phyloP scores from a whole-genome alignment of 2,888 invertebrate genomes.

The Electrophaes corylata region DNA sequence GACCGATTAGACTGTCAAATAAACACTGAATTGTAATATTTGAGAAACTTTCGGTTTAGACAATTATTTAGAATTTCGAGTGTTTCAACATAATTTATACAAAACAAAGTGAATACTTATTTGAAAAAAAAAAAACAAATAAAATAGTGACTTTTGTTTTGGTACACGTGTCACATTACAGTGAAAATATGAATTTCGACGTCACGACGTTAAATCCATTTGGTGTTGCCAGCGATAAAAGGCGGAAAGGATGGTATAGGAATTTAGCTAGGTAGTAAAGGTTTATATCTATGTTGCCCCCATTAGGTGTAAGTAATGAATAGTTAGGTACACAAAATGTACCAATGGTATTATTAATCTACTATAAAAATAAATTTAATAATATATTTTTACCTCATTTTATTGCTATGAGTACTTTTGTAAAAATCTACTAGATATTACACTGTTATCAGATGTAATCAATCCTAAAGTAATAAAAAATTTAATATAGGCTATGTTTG shows the following conservation, averaged over 20 bases:
- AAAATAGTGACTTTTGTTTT: background rate
- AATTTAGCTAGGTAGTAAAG: no score
- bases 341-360: no score
- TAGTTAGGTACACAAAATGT: no score
- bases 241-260: background rate
- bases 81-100: no score
- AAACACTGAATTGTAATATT: slow-evolving; percentile 6
- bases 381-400: no score
- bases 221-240: background rate
- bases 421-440: slow-evolving; percentile 6
- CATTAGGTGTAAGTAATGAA: no score
- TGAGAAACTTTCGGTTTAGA: background rate
- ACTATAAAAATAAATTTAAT: no score
- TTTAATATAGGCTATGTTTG: slow-evolving; percentile 76
- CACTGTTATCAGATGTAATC: slow-evolving; percentile 31
- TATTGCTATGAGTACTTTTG: background rate
- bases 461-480: slow-evolving; percentile 53
- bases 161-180: background rate
- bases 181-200: background rate
- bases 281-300: background rate
- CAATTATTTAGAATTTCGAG: no score
- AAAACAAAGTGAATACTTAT: no score
- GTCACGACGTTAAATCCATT: no score
- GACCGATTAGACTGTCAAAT: slow-evolving; percentile 23
- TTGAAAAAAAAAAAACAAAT: background rate